Conservation (phyloP, 2,113 vertebrate species). For the Petroica traversi region DNA sequence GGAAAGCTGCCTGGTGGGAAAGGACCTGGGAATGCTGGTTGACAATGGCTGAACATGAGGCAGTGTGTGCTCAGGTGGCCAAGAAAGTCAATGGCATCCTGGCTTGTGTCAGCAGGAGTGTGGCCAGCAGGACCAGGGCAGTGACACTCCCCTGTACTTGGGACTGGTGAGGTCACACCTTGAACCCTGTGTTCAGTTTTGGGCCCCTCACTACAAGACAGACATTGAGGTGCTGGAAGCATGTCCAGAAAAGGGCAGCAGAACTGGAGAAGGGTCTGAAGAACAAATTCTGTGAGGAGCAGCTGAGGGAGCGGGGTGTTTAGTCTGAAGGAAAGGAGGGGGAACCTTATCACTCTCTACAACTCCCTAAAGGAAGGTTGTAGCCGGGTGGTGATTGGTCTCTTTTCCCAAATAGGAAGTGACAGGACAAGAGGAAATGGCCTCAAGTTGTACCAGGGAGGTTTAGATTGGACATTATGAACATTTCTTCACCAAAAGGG, state of each 20-base stretch:
- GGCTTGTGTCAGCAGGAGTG: not conserved
- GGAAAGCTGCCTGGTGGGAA: not conserved
- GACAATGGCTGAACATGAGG: no score
- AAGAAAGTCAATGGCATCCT: not conserved
- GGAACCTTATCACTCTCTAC: not conserved
- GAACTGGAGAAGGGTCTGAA: not conserved
- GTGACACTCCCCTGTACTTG: not conserved
- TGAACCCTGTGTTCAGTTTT: not conserved
- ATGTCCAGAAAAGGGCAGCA: not conserved
- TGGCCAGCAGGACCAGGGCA: not conserved
- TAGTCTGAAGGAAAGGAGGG: not conserved
- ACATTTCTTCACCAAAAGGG: not conserved
- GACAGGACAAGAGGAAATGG: not conserved
- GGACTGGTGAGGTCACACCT: not conserved
- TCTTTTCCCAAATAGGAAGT: not conserved
- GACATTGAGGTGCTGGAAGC: not conserved
- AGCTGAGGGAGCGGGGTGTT: not conserved
- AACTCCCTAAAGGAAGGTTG: not conserved
- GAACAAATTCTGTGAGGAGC: not conserved
- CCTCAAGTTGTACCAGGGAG: not conserved
- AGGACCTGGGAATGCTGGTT: not conserved
- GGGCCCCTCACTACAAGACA: not conserved
- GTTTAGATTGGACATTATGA: not conserved
- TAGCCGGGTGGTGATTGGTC: not conserved
- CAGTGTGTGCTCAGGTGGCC: accelerated